A percentile compares a stretch with the other conserved stretches of the same genome.
Conservation (phyloP, 2,888 invertebrate genomes). For the Stegophylla sp. region DNA sequence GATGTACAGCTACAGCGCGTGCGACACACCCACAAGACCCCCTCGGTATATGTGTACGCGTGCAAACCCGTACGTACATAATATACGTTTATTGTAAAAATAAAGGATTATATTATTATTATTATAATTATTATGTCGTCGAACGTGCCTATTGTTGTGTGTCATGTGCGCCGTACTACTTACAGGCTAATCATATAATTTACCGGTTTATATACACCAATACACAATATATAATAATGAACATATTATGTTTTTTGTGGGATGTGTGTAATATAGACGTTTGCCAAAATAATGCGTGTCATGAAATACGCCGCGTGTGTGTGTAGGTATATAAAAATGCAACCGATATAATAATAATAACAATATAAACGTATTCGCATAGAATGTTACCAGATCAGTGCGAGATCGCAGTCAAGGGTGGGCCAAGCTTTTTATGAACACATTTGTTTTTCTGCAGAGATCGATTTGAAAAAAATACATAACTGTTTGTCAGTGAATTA, state of each 20-base stretch:
- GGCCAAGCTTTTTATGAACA: too few species aligned
- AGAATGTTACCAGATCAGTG: too few species aligned
- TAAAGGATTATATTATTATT: constrained; percentile 18
- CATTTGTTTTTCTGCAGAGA: too few species aligned
- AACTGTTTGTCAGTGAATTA: too few species aligned
- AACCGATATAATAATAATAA: too few species aligned
- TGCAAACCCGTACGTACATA: too few species aligned
- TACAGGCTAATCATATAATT: neutral
- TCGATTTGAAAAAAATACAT: too few species aligned
- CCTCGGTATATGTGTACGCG: neutral
- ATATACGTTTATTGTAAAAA: neutral
- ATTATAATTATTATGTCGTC: constrained; percentile 11
- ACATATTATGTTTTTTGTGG: neutral
- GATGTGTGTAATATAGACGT: neutral
- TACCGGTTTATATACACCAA: neutral
- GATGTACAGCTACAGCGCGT: neutral
- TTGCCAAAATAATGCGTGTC: too few species aligned
- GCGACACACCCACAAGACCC: constrained; percentile 44
- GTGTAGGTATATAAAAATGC: too few species aligned
- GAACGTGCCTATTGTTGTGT: constrained; percentile 9
- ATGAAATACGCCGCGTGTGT: too few species aligned
- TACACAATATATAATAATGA: neutral
- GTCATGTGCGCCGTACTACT: neutral
- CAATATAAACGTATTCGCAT: too few species aligned
- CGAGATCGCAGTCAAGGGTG: too few species aligned